These are phyloP conservation scores for Odontophorus gujanensis DNA, from an alignment of 2,113 vertebrate genomes.

Conservation along the genomic window DNA sequence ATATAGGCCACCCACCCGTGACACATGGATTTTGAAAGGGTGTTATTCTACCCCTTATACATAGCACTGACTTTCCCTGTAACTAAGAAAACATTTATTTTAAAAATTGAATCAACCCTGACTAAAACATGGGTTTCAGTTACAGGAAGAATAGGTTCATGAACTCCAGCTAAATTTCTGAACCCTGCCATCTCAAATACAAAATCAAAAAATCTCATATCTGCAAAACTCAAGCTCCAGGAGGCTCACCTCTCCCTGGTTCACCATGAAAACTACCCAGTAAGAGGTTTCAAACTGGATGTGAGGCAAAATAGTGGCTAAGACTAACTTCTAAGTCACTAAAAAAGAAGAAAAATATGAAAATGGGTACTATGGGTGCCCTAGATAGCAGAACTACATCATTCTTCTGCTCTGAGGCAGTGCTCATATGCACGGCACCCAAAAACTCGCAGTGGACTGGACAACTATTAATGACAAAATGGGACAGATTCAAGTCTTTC, in stretches of 20 bases:
- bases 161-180: constrained; percentile 58
- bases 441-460: background rate
- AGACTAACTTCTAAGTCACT: background rate
- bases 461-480: background rate
- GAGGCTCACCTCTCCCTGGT: background rate
- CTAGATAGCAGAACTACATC: background rate
- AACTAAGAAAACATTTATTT: constrained; percentile 69
- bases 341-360: background rate
- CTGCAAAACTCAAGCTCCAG: constrained; percentile 3
- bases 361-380: background rate
- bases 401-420: background rate
- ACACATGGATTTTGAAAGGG: constrained; percentile 35
- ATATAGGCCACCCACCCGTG: constrained; percentile 37
- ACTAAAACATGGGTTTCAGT: constrained; percentile 65
- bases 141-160: constrained; percentile 71
- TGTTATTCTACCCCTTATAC: constrained; percentile 59
- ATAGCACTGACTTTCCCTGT: constrained; percentile 22
- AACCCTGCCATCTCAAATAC: constrained; percentile 49
- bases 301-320: background rate
- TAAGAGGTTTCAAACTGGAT: background rate
- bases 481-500: background rate
- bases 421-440: background rate
- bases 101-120: constrained; percentile 68
- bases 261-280: background rate
- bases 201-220: background rate